These are phyloP conservation scores for Spheniscus humboldti DNA, from an alignment of 2,797 vertebrate species.

Conservation along the genomic window DNA sequence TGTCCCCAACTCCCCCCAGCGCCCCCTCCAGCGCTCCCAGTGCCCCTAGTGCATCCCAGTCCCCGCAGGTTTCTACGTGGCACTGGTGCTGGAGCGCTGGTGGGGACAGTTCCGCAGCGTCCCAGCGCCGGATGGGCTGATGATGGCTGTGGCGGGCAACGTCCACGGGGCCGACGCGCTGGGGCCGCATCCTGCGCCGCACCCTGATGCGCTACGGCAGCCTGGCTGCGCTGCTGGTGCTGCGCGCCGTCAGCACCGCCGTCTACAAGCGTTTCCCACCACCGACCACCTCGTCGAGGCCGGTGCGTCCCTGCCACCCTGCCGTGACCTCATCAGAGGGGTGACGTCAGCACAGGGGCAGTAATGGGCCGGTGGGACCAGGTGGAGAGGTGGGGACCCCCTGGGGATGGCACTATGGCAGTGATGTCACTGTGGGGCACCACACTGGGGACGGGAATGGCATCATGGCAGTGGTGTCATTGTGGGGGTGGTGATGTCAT, in stretches of 20 bases:
- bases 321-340: neutral
- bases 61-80: constrained; percentile 86
- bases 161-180: constrained; percentile 83
- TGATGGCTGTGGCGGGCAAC: constrained; percentile 80
- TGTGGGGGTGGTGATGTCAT: neutral
- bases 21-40: neutral
- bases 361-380: neutral
- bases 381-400: too few relatives aligned
- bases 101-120: constrained; percentile 89
- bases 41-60: neutral
- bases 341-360: neutral
- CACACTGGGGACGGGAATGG: too few relatives aligned
- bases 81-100: constrained; percentile 89
- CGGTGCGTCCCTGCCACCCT: neutral
- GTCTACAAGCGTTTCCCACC: neutral
- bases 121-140: constrained; percentile 84
- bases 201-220: neutral
- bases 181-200: constrained; percentile 78
- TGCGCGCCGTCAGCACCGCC: neutral
- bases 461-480: too few relatives aligned
- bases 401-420: neutral
- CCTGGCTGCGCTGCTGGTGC: neutral
- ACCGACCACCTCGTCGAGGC: neutral
- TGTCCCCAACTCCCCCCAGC: too few relatives aligned
- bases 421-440: neutral